Evolutionary conservation across 2,888 invertebrate species (phyloP).

Genomic region (Rhagonycha fulva): DNA sequence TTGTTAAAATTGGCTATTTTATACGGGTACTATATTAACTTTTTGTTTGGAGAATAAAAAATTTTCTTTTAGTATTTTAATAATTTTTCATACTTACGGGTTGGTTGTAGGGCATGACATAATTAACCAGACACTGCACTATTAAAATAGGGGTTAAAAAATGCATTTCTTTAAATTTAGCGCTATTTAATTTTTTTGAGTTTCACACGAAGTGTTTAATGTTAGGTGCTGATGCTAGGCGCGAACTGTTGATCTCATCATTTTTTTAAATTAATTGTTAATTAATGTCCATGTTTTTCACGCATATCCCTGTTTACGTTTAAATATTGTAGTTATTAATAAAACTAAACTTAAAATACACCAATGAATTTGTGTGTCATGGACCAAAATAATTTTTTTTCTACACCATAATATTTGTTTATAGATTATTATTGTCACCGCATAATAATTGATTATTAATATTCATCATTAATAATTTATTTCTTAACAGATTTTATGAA

Average conservation of each 20-base stretch:
- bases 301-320: not conserved
- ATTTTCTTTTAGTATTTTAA: not conserved
- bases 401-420: no score
- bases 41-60: not conserved
- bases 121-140: not conserved
- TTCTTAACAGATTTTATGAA: no score
- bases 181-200: no score
- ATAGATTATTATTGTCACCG: not conserved
- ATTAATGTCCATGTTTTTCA: not conserved
- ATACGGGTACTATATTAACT: no score
- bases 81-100: not conserved
- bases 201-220: not conserved
- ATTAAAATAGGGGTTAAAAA: not conserved
- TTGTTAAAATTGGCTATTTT: no score
- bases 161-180: not conserved
- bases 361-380: not conserved
- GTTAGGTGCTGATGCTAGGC: not conserved
- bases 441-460: not conserved
- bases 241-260: not conserved
- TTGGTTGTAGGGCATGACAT: not conserved
- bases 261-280: not conserved
- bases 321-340: not conserved
- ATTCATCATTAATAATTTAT: not conserved
- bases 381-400: not conserved
- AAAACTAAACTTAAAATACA: not conserved